A percentile compares a stretch with the other conserved stretches of the same genome.
phyloP scores from a whole-genome alignment of 2,888 invertebrate genomes.

The Cecidostiba fungosa region DNA sequence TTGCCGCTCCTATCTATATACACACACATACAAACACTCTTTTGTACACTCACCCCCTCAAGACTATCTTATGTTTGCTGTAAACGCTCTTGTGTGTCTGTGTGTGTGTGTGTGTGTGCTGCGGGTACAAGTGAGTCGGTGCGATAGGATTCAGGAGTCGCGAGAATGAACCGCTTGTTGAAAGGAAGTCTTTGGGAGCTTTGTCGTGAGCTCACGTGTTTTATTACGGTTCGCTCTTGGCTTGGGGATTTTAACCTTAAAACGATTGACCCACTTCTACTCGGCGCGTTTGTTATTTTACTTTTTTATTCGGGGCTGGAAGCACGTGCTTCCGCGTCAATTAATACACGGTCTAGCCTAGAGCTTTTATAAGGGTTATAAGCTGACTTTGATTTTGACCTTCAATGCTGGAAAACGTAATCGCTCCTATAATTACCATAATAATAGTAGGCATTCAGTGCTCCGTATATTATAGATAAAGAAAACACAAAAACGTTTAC shows the following conservation, averaged over 20 bases:
- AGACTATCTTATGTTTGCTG: neutral
- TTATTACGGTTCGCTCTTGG: neutral
- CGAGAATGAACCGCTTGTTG: neutral
- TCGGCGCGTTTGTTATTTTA: neutral
- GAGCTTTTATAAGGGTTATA: neutral
- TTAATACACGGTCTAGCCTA: neutral
- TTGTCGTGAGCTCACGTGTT: neutral
- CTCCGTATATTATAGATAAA: no score
- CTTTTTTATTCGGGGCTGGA: neutral
- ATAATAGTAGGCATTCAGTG: no score
- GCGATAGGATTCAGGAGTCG: neutral
- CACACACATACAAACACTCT: neutral
- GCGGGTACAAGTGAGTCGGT: neutral
- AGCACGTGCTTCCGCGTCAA: conserved; percentile 6
- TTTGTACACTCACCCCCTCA: neutral
- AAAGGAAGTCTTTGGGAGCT: neutral
- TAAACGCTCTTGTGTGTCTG: conserved; percentile 22
- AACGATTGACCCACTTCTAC: neutral
- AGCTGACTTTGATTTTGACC: conserved; percentile 12
- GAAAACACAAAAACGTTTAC: neutral
- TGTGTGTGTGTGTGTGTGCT: neutral
- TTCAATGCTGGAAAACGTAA: neutral
- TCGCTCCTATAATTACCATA: neutral
- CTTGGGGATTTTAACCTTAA: neutral
- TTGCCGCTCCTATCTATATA: conserved; percentile 71